These are phyloP conservation scores for Fistularia tabacaria DNA, from an alignment of 2,797 vertebrate species.

Conservation along the genomic window DNA sequence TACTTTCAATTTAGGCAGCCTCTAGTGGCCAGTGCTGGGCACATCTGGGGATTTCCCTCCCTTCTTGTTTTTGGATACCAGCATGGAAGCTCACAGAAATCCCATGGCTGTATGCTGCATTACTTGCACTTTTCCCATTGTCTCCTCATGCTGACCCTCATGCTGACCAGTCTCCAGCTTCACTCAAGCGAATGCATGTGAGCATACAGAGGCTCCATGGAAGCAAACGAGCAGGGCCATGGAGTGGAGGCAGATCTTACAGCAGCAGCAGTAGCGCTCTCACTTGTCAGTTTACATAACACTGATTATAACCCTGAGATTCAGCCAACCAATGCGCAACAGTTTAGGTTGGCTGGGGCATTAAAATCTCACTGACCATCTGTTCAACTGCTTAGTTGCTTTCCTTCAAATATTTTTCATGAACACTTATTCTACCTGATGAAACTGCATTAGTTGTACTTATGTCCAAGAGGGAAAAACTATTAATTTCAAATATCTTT, in stretches of 20 bases:
- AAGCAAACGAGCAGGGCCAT: conserved; percentile 17
- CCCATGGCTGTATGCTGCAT: background rate
- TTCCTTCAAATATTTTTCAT: conserved; percentile 53
- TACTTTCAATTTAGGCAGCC: conserved; percentile 26
- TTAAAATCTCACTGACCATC: conserved; percentile 85
- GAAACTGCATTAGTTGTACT: background rate
- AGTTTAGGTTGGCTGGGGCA: conserved; percentile 77
- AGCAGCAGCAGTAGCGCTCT: conserved; percentile 39
- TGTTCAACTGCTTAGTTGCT: conserved; percentile 70
- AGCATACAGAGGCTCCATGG: no score
- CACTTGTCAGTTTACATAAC: conserved; percentile 81
- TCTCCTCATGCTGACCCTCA: background rate
- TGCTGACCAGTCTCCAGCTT: no score
- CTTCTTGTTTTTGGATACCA: background rate
- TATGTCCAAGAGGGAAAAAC: conserved; percentile 3
- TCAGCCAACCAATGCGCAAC: conserved; percentile 73
- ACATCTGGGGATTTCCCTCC: background rate
- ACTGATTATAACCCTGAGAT: conserved; percentile 82
- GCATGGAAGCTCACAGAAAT: no score
- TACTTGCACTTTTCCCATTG: conserved; percentile 7
- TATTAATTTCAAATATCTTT: background rate
- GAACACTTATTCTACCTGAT: conserved; percentile 22
- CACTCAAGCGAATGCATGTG: no score
- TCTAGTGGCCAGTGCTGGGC: conserved; percentile 48
- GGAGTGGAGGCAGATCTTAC: conserved; percentile 47